Evolutionary conservation across 2,888 invertebrate species (phyloP), one percentile per base, ranked within the genome.

Genomic region (Belgica antarctica): DNA sequence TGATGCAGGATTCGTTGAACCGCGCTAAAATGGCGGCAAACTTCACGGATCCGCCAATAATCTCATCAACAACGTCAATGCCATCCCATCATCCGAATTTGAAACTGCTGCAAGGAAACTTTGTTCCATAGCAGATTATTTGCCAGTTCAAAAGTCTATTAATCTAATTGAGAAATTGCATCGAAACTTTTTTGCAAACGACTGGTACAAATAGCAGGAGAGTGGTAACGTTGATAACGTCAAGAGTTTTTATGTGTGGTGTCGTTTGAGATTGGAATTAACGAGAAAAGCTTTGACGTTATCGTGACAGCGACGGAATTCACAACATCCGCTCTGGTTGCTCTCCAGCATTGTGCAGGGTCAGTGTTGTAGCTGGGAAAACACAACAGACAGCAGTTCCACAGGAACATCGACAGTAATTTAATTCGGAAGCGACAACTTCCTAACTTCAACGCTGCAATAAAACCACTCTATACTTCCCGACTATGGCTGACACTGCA

Each of bases 1-100:
- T 91, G 81, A 85, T 91, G 83, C 85, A 84, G 79, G 90, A 90
- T 81, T 89, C 88, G 75, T 83, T 88, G 79, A 88, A 88, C 72
- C 77, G 80, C 65, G 78, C 77, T 41, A 74, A 77, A 71, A 77
- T 77, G 74, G 77, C 77, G 74, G 79, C 78, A 74, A 80, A 80
- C 73, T 76, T 77, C 41, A 79, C 79, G 57, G 80, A 80, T 72
- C 73, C 76, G 57, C 76, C 77, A 71, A 74, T 75, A 15, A 73
- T 75, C 15, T 72, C 76, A 71, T 72, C 75, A 24, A 71, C 70
- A 62, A 73, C 74, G 62, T 73, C 73, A 73, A 73, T 74, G 73
- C 74, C 75, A 75, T 15, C 19, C 25, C 41, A 28, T n/a, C 41
- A 28, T 31, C 17, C 52, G 25, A 62, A 5, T 19, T 34, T 52